Percentiles rank a stretch among this genome's conserved stretches.
These are phyloP conservation scores for Choloepus hoffmanni DNA, from an alignment of 2,113 vertebrate genomes.

Conservation along the genomic window DNA sequence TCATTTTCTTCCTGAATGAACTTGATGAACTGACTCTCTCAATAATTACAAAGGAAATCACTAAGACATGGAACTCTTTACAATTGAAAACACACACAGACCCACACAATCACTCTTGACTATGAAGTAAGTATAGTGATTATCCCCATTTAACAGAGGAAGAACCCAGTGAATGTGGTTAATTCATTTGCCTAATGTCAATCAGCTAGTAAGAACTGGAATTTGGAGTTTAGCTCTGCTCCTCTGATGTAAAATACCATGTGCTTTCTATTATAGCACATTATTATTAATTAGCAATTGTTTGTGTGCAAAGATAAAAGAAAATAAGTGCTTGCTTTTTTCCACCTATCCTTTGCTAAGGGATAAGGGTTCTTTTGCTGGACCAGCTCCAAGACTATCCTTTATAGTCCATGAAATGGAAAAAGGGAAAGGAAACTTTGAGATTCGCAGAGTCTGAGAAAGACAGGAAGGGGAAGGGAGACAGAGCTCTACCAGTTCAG, in stretches of 20 bases:
- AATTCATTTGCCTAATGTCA: not conserved
- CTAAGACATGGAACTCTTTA: not conserved
- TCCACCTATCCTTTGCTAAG: not conserved
- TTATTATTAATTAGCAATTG: conserved; percentile 43
- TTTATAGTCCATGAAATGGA: not conserved
- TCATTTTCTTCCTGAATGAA: conserved; percentile 22
- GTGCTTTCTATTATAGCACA: not conserved
- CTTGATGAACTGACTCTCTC: not conserved
- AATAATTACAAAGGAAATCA: not conserved
- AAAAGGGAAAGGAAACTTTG: not conserved
- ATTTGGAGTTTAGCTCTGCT: not conserved
- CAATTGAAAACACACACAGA: not conserved
- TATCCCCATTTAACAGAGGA: conserved; percentile 26
- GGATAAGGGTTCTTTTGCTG: not conserved
- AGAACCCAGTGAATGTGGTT: not conserved
- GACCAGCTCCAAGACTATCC: not conserved
- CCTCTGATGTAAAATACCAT: not conserved
- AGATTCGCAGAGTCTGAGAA: not conserved
- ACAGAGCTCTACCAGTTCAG: not conserved
- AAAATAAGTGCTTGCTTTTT: not conserved
- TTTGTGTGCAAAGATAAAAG: not conserved
- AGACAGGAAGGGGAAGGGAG: accelerated
- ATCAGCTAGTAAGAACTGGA: not conserved
- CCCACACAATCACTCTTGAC: not conserved
- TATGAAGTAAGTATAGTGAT: not conserved